These are phyloP conservation scores for Gobius niger DNA, from an alignment of 2,113 vertebrate genomes.

Conservation along the genomic window DNA sequence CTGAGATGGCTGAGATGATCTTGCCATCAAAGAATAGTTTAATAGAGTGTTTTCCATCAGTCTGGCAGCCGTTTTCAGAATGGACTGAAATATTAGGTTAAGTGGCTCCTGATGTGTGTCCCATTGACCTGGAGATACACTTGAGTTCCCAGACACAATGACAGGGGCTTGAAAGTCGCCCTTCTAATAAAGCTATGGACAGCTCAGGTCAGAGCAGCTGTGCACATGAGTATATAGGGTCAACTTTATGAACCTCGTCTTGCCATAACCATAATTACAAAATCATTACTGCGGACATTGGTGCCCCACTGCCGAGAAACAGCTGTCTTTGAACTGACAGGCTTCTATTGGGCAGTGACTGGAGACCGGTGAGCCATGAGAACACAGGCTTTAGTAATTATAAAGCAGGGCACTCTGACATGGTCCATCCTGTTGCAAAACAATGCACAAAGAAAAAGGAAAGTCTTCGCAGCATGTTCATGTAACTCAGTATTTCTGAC, in stretches of 20 bases:
- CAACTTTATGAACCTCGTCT: slow-evolving; percentile 46
- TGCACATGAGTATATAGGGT: slow-evolving; percentile 29
- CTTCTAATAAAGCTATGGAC: slow-evolving; percentile 39
- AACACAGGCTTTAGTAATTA: slow-evolving; percentile 51
- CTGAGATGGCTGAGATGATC: too few species aligned
- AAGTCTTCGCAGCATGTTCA: background rate
- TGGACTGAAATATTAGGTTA: slow-evolving; percentile 2
- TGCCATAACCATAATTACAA: slow-evolving; percentile 64
- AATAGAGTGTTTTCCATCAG: background rate
- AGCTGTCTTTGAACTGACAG: slow-evolving; percentile 58
- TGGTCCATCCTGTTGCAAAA: slow-evolving; percentile 8
- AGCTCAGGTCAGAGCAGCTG: slow-evolving; percentile 54
- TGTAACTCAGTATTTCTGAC: slow-evolving; percentile 22
- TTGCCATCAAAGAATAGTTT: slow-evolving; percentile 25
- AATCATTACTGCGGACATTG: slow-evolving; percentile 49
- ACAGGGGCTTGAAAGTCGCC: slow-evolving; percentile 22
- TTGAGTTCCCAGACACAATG: slow-evolving; percentile 30
- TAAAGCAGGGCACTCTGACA: slow-evolving; percentile 13
- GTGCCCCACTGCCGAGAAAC: slow-evolving; percentile 49
- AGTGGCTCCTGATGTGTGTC: background rate
- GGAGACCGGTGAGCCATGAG: slow-evolving; percentile 31
- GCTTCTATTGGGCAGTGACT: slow-evolving; percentile 29
- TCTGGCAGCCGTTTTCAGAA: background rate
- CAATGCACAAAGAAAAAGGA: slow-evolving; percentile 11
- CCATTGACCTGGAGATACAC: slow-evolving; percentile 15